Evolutionary conservation across 1,140 invertebrate genomes (phyloP), one percentile per base, ranked within the genome.

Genomic region (Drosophila murphyi): DNA sequence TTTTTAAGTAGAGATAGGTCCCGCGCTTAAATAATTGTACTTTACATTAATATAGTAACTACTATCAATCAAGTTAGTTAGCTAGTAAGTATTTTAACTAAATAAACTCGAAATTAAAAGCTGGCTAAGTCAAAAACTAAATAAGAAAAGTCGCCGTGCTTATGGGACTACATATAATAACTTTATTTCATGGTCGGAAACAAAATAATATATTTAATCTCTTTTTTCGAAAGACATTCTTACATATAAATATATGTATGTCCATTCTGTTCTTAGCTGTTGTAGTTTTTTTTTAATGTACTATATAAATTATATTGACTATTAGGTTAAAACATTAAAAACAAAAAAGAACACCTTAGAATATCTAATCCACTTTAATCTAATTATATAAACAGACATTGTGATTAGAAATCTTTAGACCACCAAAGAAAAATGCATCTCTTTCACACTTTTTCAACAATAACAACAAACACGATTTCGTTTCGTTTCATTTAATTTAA

Each of bases 1-100:
- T 72, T 59, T 50, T 45, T 72, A 72, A 72, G 63, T 72, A 72
- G 70, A 43, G 48, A 28, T 68, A 68, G 63, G 70, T 52, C 37
- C 20, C 54, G 55, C 41, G 31, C 50, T 28, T 28, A 37, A 37
- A 41, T 50, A 35, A n/a, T 10, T 20, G 20, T 20, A 20, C 20
- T 28, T 20, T 20, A 37, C 8, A 67, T 10, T 39, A 34, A 52
- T 59, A 55, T n/a, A 71, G 29, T 10, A 51, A 31, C 51, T 54
- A 2, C 20, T 1, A 20, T 20, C 20, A 20, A 29, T 20, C 12
- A 57, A 65, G 29, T 60, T 73, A 55, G 47, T 48, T 61, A 69
- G 64, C 4, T 61, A 69, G 47, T 73, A 73, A 73, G 71, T 69
- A 54, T 54, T 52, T 72, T 45, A 72, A 57, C 32, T 72, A 28